Evolutionary conservation across 2,797 vertebrate genomes (phyloP).

Genomic region (Cyclura pinguis): DNA sequence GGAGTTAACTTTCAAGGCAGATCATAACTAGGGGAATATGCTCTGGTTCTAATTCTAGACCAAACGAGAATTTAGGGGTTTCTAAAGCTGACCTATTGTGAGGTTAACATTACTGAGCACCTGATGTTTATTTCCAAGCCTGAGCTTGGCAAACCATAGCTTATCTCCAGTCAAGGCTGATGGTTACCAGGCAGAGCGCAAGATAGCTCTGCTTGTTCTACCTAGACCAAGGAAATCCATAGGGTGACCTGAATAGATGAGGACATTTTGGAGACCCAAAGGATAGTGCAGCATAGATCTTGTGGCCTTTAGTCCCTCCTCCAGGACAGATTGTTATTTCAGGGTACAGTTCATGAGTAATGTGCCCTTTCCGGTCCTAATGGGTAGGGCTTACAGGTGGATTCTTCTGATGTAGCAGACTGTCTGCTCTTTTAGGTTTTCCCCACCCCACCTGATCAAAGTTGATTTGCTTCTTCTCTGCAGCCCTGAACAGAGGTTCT

Average conservation of each 20-base stretch:
- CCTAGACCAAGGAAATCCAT: background rate
- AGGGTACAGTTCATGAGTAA: background rate
- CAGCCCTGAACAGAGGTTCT: slow-evolving; percentile 98
- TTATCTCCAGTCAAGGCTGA: background rate
- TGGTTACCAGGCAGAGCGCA: background rate
- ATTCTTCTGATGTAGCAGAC: background rate
- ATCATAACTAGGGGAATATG: background rate
- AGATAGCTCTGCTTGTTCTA: background rate
- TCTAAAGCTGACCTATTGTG: background rate
- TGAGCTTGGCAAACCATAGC: background rate
- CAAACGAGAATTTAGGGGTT: background rate
- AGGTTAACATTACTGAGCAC: background rate
- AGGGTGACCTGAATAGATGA: background rate
- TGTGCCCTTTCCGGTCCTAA: background rate
- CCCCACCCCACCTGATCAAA: slow-evolving; percentile 22
- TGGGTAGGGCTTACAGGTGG: background rate
- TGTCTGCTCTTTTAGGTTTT: rapidly evolving
- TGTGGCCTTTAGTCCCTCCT: background rate
- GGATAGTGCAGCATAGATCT: background rate
- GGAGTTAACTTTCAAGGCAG: too few species aligned
- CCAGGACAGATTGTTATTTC: background rate
- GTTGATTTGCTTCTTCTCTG: slow-evolving; percentile 49
- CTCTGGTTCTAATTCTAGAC: background rate
- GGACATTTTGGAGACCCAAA: background rate
- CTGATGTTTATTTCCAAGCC: background rate